Evolutionary conservation across 1,140 invertebrate species (phyloP), one percentile per base, ranked within the genome.

Genomic region (Coptotermes formosanus): DNA sequence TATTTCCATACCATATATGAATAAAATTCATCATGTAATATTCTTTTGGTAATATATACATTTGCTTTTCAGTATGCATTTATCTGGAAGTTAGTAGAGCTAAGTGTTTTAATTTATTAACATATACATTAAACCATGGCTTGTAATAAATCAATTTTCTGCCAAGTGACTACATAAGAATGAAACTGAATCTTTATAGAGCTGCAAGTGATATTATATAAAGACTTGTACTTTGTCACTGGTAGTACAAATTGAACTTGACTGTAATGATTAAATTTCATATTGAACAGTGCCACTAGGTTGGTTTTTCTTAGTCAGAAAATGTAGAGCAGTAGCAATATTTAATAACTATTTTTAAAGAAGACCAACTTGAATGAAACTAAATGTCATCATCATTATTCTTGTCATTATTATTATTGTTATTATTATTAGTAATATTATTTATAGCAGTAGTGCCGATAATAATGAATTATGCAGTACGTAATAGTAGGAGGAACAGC

Each of bases 291-390:
- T 75, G 64, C 64, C 64, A 75, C 64, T 11, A 75, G 16, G 25
- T 75, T 25, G 64, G 25, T 2, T 75, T 8, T 30, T 75, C 64
- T 75, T 25, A 30, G 14, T 69, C 64, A 30, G n/a, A 6, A 75
- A 14, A 75, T 75, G 64, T 75, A 75, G 64, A 30, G 11, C 16
- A 25, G 64, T 75, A 75, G 64, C 64, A 75, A 30, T 75, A 75
- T 75, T 75, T 30, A 75, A 75, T 75, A 75, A 75, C 64, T 75
- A 75, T 75, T 75, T 75, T 75, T 75, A 30, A 75, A 75, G 64
- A 75, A 75, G 30, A 30, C 64, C 64, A 75, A 75, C 64, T 75
- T 75, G 2, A n/a, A 6, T 30, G 64, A 75, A 75, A 30, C n/a
- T 75, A 30, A 30, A 75, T 75, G 30, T 75, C 64, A 75, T 75